A percentile compares a stretch with the other conserved stretches of the same genome.
Conservation (phyloP, 2,888 invertebrate species). For the Eristalis tenax region DNA sequence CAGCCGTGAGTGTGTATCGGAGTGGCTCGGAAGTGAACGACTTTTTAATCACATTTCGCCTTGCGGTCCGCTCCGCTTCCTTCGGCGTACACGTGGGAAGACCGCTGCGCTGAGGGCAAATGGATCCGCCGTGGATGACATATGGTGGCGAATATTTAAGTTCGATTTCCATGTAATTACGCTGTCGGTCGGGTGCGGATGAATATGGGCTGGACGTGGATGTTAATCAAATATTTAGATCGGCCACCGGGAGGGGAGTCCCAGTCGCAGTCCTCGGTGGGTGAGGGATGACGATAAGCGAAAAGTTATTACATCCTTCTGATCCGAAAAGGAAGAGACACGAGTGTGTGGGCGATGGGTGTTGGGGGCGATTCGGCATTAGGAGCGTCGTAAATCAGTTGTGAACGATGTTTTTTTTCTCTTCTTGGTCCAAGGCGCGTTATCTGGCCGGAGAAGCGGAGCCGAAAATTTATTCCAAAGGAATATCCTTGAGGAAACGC, state of each 20-base stretch:
- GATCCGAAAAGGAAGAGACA: conserved; percentile 33
- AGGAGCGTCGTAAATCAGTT: conserved; percentile 62
- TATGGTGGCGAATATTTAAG: conserved; percentile 70
- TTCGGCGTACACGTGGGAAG: not conserved
- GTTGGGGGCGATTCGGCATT: conserved; percentile 16
- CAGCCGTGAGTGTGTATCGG: not conserved
- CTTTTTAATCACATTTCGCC: conserved; percentile 66
- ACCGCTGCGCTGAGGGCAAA: conserved; percentile 31
- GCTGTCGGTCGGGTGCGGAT: not conserved
- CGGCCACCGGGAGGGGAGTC: not conserved
- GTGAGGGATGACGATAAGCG: conserved; percentile 2
- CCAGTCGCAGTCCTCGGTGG: not conserved
- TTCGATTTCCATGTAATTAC: conserved; percentile 61
- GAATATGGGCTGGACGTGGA: not conserved
- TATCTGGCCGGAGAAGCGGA: conserved; percentile 39
- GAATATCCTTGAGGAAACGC: not conserved
- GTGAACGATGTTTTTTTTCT: conserved; percentile 27
- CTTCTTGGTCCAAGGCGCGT: conserved; percentile 41
- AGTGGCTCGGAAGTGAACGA: conserved; percentile 53
- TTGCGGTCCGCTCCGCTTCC: not conserved
- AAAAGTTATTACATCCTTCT: conserved; percentile 41
- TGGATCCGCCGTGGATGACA: conserved; percentile 55
- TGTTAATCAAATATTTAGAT: conserved; percentile 67
- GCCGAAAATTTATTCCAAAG: conserved; percentile 19
- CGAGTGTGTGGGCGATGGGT: not conserved